Percentiles rank a stretch among this genome's conserved stretches.
Evolutionary conservation across 2,888 invertebrate species (phyloP).

Genomic region (Sminthurides aquaticus): DNA sequence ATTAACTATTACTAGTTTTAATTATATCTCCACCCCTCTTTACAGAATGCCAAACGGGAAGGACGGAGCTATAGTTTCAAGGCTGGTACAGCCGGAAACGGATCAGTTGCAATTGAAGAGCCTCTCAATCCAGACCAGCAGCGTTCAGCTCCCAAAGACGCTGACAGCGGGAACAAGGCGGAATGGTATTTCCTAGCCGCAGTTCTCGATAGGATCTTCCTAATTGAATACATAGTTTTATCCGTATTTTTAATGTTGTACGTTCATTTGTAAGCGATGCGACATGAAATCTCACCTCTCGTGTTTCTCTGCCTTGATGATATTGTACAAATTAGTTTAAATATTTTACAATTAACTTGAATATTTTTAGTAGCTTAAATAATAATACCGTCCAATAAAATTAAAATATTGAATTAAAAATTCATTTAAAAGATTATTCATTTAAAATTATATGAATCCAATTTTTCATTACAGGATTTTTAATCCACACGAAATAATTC

Average conservation of each 20-base stretch:
- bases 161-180: slow-evolving; percentile 16
- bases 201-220: slow-evolving; percentile 10
- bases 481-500: no score
- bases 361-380: not conserved
- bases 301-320: not conserved
- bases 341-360: not conserved
- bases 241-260: slow-evolving; percentile 8
- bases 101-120: slow-evolving; percentile 18
- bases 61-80: slow-evolving; percentile 23
- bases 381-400: not conserved
- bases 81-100: slow-evolving; percentile 17
- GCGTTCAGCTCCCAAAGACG: slow-evolving; percentile 1
- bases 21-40: not conserved
- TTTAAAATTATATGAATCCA: no score
- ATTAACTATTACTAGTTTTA: no score
- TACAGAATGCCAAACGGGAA: slow-evolving; percentile 20
- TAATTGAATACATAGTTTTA: slow-evolving; percentile 1
- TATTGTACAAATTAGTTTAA: not conserved
- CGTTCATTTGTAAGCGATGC: slow-evolving; percentile 12
- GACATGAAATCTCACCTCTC: not conserved
- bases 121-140: slow-evolving; percentile 11
- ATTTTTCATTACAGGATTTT: no score
- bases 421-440: no score
- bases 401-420: not conserved
- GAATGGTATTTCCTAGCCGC: slow-evolving; percentile 20